Evolutionary conservation across 2,113 vertebrate species (phyloP).

Genomic region (Rhea pennata): DNA sequence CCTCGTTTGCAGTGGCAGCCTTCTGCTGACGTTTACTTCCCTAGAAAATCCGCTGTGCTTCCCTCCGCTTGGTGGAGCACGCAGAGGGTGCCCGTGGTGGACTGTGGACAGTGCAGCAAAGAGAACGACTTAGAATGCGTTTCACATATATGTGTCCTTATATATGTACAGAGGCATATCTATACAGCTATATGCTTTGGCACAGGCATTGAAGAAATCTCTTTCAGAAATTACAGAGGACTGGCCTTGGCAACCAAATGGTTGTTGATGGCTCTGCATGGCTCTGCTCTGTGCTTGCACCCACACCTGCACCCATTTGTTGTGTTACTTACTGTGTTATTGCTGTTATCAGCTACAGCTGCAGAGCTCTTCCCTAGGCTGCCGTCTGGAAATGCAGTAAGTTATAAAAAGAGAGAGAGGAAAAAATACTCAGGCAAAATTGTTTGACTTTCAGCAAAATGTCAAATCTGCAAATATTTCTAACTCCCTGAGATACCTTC

Average conservation of each 20-base stretch:
- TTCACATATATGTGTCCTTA: fast-evolving
- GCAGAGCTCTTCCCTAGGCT: background rate
- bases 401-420: too few relatives aligned
- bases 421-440: background rate
- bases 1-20: background rate
- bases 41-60: background rate
- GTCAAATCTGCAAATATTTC: background rate
- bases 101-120: background rate
- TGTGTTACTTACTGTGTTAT: too few relatives aligned
- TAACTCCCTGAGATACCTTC: background rate
- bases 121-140: too few relatives aligned
- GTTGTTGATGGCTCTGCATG: fast-evolving
- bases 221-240: background rate
- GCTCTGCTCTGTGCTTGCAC: fast-evolving
- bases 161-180: too few relatives aligned
- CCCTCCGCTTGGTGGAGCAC: background rate
- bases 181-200: too few relatives aligned
- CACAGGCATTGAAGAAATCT: fast-evolving
- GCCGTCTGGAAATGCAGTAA: background rate
- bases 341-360: too few relatives aligned
- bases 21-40: background rate
- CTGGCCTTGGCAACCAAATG: fast-evolving
- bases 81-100: background rate
- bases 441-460: too few relatives aligned
- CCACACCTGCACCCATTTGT: background rate